Evolutionary conservation across 2,797 vertebrate genomes (phyloP), one percentile per base, ranked within the genome.

Genomic region (Sphaeramia orbicularis): DNA sequence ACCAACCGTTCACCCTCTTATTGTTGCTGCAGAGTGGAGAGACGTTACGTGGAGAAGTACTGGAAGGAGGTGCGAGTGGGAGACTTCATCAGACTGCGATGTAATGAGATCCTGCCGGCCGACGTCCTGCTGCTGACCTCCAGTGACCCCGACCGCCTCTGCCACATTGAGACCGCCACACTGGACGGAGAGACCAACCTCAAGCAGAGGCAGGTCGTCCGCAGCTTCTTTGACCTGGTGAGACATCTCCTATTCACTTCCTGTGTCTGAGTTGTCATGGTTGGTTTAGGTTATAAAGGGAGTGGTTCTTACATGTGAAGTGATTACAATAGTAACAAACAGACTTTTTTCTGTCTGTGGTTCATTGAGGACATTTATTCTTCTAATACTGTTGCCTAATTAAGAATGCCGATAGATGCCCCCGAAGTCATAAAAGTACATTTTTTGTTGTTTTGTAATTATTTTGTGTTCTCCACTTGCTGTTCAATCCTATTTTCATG

Each of bases 111-210:
- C 87, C 95, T 99, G 56, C 96, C 98, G 0, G 96, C 97, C 0
- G 98, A 99, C 44, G 94, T 99, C 32, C 74, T 99, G 74, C 94
- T 99, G 80, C 94, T 99, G 21, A 96, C 95, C 78, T 96, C 96
- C 81, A 99, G 97, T 7, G 97, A 99, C 90, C 98, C 98, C 0
- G 97, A 98, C 54, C 96, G 96, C 4, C 92, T 99, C 61, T 98
- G 96, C 87, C 97, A 99, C 89, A 97, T 99, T 4, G 98, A 99
- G 94, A 99, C 97, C 0, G 96, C 97, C 89, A 99, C 96, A 19
- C 93, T 99, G 92, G 98, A 99, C 10, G 98, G 98, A 14, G 98
- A 99, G 93, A 99, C 97, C 83, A 99, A 97, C 89, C 94, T 99
- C 45, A 99, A 99, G 80, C 96, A 96, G 89, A 95, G 98, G 64